phyloP scores from a whole-genome alignment of 2,113 vertebrate genomes.

The Bucco capensis region DNA sequence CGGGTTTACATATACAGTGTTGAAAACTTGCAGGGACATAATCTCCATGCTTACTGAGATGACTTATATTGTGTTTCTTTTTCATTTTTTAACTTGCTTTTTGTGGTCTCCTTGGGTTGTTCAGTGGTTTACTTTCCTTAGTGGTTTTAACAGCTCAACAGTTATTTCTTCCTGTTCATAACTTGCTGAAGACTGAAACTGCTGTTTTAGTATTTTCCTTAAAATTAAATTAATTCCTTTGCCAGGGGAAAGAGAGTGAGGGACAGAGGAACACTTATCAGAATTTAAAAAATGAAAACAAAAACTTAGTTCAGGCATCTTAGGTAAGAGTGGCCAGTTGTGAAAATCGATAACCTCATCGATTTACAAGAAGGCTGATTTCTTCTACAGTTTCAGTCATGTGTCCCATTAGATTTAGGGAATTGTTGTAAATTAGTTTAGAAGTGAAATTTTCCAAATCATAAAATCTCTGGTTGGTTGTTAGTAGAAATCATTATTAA shows the following conservation, averaged over 20 bases:
- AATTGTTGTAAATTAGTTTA: slow-evolving; percentile 21
- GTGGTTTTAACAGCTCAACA: background rate
- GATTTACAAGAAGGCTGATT: background rate
- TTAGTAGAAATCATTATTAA: slow-evolving; percentile 17
- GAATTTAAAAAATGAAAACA: background rate
- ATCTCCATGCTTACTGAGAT: background rate
- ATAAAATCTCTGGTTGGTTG: background rate
- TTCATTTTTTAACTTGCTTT: background rate
- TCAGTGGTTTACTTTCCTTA: background rate
- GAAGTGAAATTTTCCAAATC: slow-evolving; percentile 30
- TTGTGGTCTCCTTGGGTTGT: background rate
- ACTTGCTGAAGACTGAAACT: background rate
- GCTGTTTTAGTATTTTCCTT: background rate
- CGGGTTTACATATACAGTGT: background rate
- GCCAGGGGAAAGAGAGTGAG: background rate
- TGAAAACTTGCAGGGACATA: background rate
- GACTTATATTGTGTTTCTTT: background rate
- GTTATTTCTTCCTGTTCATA: background rate
- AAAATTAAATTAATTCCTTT: background rate
- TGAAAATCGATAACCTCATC: background rate
- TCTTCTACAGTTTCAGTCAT: background rate
- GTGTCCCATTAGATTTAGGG: background rate
- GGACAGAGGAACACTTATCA: background rate
- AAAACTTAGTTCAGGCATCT: background rate
- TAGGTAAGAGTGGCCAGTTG: background rate